These are phyloP conservation scores for Lophochroa leadbeateri DNA, from an alignment of 2,113 vertebrate genomes.

Conservation along the genomic window DNA sequence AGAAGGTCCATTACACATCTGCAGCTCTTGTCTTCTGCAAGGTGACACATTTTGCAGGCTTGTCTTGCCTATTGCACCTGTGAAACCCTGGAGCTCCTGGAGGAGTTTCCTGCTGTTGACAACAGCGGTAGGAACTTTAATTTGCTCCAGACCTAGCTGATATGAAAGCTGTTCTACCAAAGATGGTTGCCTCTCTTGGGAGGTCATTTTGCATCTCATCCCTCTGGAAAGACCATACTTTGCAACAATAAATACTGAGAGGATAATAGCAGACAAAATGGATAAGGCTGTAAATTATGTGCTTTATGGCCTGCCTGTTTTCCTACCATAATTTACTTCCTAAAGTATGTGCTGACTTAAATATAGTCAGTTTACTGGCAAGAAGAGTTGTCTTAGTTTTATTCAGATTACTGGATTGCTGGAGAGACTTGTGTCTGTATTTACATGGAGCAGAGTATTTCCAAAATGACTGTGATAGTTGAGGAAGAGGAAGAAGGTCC, in stretches of 20 bases:
- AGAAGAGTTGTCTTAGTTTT: not conserved
- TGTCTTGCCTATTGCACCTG: not conserved
- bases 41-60: not conserved
- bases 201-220: no score
- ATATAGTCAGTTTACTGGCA: not conserved
- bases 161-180: not conserved
- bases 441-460: not conserved
- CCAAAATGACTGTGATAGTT: not conserved
- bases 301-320: not conserved
- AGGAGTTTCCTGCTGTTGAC: not conserved
- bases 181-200: not conserved
- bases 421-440: not conserved
- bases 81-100: not conserved
- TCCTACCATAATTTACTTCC: not conserved
- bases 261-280: not conserved
- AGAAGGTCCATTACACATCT: not conserved
- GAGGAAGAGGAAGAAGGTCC: not conserved
- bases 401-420: not conserved
- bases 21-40: not conserved
- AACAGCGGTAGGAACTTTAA: not conserved
- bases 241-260: not conserved
- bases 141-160: not conserved
- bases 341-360: not conserved
- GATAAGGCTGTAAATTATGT: not conserved
- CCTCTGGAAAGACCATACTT: not conserved